Base-by-base conservation (phyloP, 2,797 vertebrate species). In the Cuniculus paca region DNA sequence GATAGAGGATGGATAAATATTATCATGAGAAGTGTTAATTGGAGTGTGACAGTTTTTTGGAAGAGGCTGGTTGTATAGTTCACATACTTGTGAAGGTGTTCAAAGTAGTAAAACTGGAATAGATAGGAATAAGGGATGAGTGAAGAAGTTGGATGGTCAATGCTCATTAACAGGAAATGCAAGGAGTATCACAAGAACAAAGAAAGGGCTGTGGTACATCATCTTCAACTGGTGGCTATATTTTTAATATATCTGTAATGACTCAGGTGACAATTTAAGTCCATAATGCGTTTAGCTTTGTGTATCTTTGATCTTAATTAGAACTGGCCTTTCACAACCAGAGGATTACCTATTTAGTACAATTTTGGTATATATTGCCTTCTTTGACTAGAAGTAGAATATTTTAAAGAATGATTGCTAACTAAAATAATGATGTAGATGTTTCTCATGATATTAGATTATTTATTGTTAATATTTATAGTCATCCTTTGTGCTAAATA, bases 381-480 rank as follows among this genome's bases (percentile, higher is more conserved):
- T 13, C 65, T 97, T 96, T 95, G 88, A 79, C 88, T 92, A 63
- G 19, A 72, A 39, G 42, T 88, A 58, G 42, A 58, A 45, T 87
- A 86, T 77, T 85, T 95, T 95, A 95, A 95, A 94, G 88, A 72
- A 93, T 93, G 56, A 61, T 79, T 77, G 45, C 39, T 94, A 88
- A 60, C 84, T 93, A 80, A 58, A 77, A 83, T 74, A 74, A 26
- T 77, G 17, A 42, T 58, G 8, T 79, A 65, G 24, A 72, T 74
- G 34, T 92, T 96, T 95, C 52, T 83, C 65, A 36, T 83, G 26
- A 50, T 70, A 48, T 54, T 93, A 45, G 70, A 7, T 79, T 79
- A 74, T 80, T 90, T 81, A 75, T 77, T 84, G 14, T 88, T 85
- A 48, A 42, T 91, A 77, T 54, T 84, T 80, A 56, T 90, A 74